Evolutionary conservation across 2,888 invertebrate species (phyloP), one percentile per base, ranked within the genome.

Genomic region (Volucella inflata): DNA sequence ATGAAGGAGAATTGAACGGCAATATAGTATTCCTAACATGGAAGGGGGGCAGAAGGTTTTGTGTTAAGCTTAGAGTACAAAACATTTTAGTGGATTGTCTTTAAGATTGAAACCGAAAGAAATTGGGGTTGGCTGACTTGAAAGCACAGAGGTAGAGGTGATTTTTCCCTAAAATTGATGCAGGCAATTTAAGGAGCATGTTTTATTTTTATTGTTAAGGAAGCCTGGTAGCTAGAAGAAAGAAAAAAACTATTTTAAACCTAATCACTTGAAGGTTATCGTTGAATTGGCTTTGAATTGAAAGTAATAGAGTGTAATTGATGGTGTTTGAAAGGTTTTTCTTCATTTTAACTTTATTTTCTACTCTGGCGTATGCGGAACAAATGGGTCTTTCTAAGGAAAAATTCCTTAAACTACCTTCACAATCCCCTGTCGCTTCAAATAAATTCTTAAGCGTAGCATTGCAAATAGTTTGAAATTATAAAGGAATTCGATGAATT

Each of bases 91-190:
- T 53, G 40, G 60, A 77, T 71, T 67, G 59, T 71, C 77, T 77
- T 77, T 77, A 82, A 77, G 77, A 82, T 62, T 67, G 65, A 46
- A 30, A 30, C 30, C 30, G 30, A 30, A 30, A 82, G 36, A 70
- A 65, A n/a, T 51, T 75, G 44, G 17, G 30, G 30, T 4, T 30
- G 30, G 30, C 30, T 30, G 6, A 30, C 30, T 30, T 30, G 30
- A 30, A 30, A 30, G 30, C 30, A 30, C 30, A 30, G 6, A 30
- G 30, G 30, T 6, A 30, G 30, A 30, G 30, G 30, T 53, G 38
- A 9, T 17, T 42, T 36, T 48, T 12, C 14, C 4, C 11, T 55
- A 6, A 48, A 48, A 48, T 14, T 46, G 53, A 42, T 53, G 14
- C 14, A 17, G 16, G 21, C 51, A 72, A 44, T 51, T 3, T 17